Base-by-base conservation (phyloP, 2,113 vertebrate genomes). In the Machaerirhynchus nigripectus region DNA sequence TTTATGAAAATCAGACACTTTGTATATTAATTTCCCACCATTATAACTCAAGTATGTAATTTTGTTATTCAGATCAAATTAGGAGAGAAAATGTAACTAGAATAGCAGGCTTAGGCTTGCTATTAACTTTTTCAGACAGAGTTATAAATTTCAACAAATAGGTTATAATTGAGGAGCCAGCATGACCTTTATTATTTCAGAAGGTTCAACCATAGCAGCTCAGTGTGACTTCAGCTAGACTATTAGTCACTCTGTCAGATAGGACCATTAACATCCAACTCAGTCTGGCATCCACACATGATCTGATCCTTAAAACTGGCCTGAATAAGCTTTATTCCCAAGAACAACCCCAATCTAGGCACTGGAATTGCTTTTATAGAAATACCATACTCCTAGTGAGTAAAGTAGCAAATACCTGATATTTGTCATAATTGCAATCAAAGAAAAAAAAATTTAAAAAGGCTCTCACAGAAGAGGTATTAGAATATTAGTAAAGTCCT, bases 241-340 rank as follows among this genome's bases (percentile, higher is more conserved):
- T 63, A 44, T 85, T 85, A 87, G 87, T 86, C 91, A 74, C 82
- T 28, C 50, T 44, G 82, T 81, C 57, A 76, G 83, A 89, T 11
- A 81, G 50, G 78, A 69, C 53, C 73, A 82, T 68, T 70, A 68
- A 65, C 26, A 83, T 42, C 30, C 46, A 87, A 18, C 28, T 80
- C 84, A 78, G 46, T 22, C 60, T 85, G 68, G 8, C 39, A 87
- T 64, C 14, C 67, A 52, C 20, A 84, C 96, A 97, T 46, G 46
- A 97, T 94, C 88, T 46, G 79, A 96, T 96, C 92, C 97, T 97
- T 95, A 53, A 80, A 97, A 98, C 97, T 95, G 87, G 64, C 60
- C 87, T 83, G 64, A 88, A 86, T 74, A 91, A 92, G 52, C 78
- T 82, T 88, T 50, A 68, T 15, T 89, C 13, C 70, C 31, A 71